Evolutionary conservation across 2,113 vertebrate species (phyloP).

Genomic region (Phasianus colchicus): DNA sequence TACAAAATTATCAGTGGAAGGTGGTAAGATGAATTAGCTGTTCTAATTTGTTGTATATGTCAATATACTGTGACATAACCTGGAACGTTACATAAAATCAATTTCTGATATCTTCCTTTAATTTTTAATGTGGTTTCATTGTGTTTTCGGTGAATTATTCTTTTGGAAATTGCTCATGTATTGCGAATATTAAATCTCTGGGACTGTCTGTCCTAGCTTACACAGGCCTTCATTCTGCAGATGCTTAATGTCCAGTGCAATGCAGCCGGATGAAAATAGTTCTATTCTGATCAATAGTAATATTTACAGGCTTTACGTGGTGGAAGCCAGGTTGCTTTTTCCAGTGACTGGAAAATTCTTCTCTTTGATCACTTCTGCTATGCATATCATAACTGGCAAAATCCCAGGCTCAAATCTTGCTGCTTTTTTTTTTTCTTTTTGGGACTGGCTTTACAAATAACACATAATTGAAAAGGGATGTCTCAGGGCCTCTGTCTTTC

Average conservation of each 20-base stretch:
- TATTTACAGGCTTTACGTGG: not conserved
- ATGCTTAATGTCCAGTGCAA: not conserved
- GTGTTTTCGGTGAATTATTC: not conserved
- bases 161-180: not conserved
- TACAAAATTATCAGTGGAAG: slow-evolving; percentile 70
- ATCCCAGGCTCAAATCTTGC: slow-evolving; percentile 19
- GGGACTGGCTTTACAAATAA: slow-evolving; percentile 15
- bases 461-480: not conserved
- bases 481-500: not conserved
- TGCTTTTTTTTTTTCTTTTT: not conserved
- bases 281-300: not conserved
- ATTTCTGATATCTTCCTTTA: not conserved
- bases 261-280: not conserved
- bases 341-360: slow-evolving; percentile 34
- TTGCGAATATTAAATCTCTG: not conserved
- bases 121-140: not conserved
- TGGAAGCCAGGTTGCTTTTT: not conserved
- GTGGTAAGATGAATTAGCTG: slow-evolving; percentile 46
- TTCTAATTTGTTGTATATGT: slow-evolving; percentile 39
- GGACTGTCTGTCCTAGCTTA: not conserved
- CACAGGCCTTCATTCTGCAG: not conserved
- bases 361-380: slow-evolving; percentile 21
- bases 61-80: slow-evolving; percentile 32
- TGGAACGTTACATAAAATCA: not conserved
- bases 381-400: not conserved